Evolutionary conservation across 2,888 invertebrate species (phyloP), one percentile per base, ranked within the genome.

Genomic region (Kuschelorhynchus macadamiae): DNA sequence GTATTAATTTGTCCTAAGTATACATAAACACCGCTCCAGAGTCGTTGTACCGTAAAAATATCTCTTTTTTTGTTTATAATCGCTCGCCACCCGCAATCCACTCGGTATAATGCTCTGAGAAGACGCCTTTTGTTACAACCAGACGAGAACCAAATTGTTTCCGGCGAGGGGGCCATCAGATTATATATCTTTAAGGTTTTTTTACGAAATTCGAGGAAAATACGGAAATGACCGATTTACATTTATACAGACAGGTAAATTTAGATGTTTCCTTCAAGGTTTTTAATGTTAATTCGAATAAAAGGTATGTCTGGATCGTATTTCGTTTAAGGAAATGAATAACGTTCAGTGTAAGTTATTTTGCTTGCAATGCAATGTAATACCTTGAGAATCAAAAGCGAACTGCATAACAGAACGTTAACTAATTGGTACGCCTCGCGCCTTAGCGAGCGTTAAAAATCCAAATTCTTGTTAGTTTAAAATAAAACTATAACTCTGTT

Each of bases 111-210:
- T 63, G 57, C 59, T 68, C 62, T 67, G 67, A 67, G 57, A 63
- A 59, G 63, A 55, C 63, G 68, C 63, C 69, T 69, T 69, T 69
- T 69, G 69, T 69, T 69, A 65, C 50, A 53, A 49, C 49, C 69
- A 69, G 69, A 69, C 69, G 41, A 69, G 61, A 65, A 64, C 69
- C 61, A 69, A 69, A 69, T 69, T 60, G 56, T 61, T 69, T 69
- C 69, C 69, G 59, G 69, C 50, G 52, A 41, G 30, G 61, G 53
- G 53, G 41, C 68, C 64, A 60, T 60, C 50, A 68, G 68, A 68
- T 64, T 68, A 64, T 63, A 63, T 59, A 68, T 68, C 64, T 59
- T 30, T 61, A 20, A 17, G 39, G 20, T 41, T 42, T 49, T 62
- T 63, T 56, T 41, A 46, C 50, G 59, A 68, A 63, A 57, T 63